These are phyloP conservation scores for Chitala chitala DNA, from an alignment of 2,113 vertebrate species.

Conservation along the genomic window DNA sequence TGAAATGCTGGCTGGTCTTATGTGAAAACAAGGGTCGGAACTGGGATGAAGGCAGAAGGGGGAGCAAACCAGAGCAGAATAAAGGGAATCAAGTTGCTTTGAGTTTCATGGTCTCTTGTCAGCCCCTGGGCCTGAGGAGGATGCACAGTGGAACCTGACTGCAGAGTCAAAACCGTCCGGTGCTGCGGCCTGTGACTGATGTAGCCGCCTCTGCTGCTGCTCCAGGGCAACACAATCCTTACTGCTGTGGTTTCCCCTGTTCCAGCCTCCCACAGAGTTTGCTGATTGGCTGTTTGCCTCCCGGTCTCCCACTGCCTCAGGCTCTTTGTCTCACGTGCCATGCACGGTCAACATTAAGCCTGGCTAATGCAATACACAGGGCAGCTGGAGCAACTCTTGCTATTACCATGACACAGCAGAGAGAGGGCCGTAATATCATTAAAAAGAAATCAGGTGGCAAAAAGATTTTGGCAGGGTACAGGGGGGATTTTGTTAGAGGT, in stretches of 20 bases:
- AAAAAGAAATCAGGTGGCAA: conserved; percentile 77
- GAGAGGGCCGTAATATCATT: conserved; percentile 73
- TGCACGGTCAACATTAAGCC: conserved; percentile 72
- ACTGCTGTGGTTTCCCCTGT: conserved; percentile 57
- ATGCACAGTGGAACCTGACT: conserved; percentile 44
- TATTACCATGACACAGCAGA: conserved; percentile 76
- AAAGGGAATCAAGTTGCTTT: conserved; percentile 59
- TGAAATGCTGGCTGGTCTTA: conserved; percentile 26
- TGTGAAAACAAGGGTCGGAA: conserved; percentile 33
- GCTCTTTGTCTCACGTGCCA: conserved; percentile 64
- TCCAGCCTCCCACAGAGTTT: conserved; percentile 57
- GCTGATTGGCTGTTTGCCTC: conserved; percentile 59
- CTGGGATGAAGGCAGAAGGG: conserved; percentile 17
- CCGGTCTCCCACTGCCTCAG: conserved; percentile 61
- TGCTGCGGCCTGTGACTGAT: conserved; percentile 57
- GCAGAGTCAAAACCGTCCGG: conserved; percentile 48
- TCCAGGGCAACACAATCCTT: conserved; percentile 64
- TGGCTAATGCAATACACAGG: conserved; percentile 73
- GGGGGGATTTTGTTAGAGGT: conserved; percentile 59
- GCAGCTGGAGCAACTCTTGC: conserved; percentile 71
- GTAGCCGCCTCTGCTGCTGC: conserved; percentile 64
- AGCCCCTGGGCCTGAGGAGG: conserved; percentile 45
- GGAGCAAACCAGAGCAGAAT: too few relatives aligned
- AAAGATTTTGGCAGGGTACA: conserved; percentile 63
- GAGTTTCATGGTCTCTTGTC: conserved; percentile 57